phyloP scores from a whole-genome alignment of 2,113 vertebrate genomes.

The Ploceus nigricollis region DNA sequence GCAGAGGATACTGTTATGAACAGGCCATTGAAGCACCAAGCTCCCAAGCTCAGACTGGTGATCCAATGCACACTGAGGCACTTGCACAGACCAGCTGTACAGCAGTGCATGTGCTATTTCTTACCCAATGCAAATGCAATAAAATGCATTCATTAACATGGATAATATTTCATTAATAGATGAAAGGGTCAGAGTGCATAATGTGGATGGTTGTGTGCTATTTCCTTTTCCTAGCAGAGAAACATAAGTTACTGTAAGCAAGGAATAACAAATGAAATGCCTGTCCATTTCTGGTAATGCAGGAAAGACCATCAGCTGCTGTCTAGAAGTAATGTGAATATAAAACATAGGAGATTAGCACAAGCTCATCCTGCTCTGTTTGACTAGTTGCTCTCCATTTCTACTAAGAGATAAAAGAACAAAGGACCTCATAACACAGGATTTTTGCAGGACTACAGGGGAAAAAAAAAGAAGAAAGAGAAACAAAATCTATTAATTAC shows the following conservation, averaged over 20 bases:
- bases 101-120: neutral
- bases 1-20: neutral
- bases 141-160: neutral
- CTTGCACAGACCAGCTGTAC: neutral
- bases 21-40: neutral
- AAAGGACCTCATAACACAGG: neutral
- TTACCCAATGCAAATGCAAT: neutral
- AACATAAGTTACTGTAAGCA: neutral
- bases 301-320: neutral
- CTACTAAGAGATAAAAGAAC: slow-evolving; percentile 22
- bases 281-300: neutral
- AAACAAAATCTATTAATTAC: slow-evolving; percentile 60
- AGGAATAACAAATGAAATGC: neutral
- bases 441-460: neutral
- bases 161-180: neutral
- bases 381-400: neutral
- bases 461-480: neutral
- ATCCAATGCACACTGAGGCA: rapidly evolving
- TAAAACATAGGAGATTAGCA: neutral
- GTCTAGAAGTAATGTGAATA: neutral
- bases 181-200: neutral
- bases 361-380: neutral
- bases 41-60: neutral
- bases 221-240: neutral
- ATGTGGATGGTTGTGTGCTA: rapidly evolving